Evolutionary conservation across 2,888 invertebrate genomes (phyloP).

Genomic region (Drosophila borealis): DNA sequence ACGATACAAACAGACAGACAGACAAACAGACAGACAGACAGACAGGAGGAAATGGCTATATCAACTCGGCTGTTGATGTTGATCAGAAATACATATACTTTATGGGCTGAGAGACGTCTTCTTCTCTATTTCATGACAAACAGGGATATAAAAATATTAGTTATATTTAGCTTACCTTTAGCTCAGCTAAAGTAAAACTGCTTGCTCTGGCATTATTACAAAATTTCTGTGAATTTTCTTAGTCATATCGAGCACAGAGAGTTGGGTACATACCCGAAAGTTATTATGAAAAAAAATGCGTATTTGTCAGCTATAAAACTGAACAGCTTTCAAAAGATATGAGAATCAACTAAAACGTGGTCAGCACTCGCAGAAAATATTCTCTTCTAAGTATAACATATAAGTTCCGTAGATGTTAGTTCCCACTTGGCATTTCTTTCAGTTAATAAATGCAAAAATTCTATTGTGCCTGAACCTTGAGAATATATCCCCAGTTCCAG

Average conservation of each 20-base stretch:
- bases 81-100: no score
- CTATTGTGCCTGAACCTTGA: slow-evolving; percentile 18
- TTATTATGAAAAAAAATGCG: slow-evolving; percentile 39
- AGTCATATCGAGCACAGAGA: not conserved
- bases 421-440: slow-evolving; percentile 32
- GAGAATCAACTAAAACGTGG: slow-evolving; percentile 1
- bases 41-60: no score
- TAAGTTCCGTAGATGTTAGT: slow-evolving; percentile 5
- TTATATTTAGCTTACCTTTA: not conserved
- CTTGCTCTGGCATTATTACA: slow-evolving; percentile 7
- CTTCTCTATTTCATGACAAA: no score
- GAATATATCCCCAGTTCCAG: slow-evolving; percentile 56
- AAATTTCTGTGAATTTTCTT: slow-evolving; percentile 1
- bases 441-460: not conserved
- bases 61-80: no score
- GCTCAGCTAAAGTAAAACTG: not conserved
- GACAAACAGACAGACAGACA: no score
- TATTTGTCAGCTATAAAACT: slow-evolving; percentile 25
- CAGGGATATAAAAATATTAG: no score
- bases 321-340: slow-evolving; percentile 23
- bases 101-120: no score
- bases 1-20: no score
- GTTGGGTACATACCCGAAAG: slow-evolving; percentile 9
- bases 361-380: not conserved
- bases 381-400: not conserved